A percentile compares a stretch with the other conserved stretches of the same genome.
phyloP scores from a whole-genome alignment of 2,113 vertebrate genomes.

The Archilochus colubris region DNA sequence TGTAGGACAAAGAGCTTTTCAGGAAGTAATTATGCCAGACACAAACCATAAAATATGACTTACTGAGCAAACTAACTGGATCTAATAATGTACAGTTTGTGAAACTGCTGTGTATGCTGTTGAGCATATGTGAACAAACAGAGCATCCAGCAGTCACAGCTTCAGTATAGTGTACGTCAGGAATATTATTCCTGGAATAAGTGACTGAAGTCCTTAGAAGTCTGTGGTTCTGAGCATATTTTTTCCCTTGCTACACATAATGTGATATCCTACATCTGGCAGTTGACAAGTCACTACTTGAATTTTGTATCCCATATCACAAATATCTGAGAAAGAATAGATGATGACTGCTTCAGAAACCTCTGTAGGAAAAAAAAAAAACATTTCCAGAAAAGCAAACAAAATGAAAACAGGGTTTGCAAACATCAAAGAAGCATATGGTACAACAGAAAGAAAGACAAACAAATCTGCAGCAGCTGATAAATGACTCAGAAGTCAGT shows the following conservation, averaged over 20 bases:
- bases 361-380: neutral
- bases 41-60: neutral
- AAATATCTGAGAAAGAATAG: neutral
- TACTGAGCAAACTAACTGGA: neutral
- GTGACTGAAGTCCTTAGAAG: conserved; percentile 58
- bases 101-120: neutral
- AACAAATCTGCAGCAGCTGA: conserved; percentile 42
- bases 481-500: conserved; percentile 40
- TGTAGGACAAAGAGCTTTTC: neutral
- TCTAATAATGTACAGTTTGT: neutral
- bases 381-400: neutral
- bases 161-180: neutral
- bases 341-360: neutral
- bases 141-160: neutral
- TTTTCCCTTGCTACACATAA: neutral
- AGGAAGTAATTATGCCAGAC: neutral
- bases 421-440: conserved; percentile 20
- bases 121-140: neutral
- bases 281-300: neutral
- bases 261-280: conserved; percentile 37
- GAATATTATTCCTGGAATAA: conserved; percentile 62
- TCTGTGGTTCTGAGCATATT: conserved; percentile 27
- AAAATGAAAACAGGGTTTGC: conserved; percentile 27
- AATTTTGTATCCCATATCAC: neutral
- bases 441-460: conserved; percentile 20